phyloP scores from a whole-genome alignment of 2,797 vertebrate genomes.

The Scolopax rusticola region DNA sequence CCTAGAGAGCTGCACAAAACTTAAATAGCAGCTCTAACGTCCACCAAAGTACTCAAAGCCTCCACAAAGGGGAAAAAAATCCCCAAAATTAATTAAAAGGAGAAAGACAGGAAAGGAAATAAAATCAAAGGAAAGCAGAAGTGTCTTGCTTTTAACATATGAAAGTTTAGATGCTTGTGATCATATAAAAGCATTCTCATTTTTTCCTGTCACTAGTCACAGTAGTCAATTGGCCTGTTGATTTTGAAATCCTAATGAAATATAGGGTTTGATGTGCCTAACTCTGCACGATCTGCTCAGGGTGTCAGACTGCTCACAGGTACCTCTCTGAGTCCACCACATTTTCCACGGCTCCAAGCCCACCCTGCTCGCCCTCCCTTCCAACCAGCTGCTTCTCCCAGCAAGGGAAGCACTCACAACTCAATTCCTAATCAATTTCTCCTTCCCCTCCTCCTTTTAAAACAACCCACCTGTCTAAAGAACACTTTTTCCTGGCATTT shows the following conservation, averaged over 20 bases:
- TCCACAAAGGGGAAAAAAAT: background rate
- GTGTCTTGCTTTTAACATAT: background rate
- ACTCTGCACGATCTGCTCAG: background rate
- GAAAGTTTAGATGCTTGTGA: background rate
- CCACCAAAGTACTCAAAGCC: background rate
- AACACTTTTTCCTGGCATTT: background rate
- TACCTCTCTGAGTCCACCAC: too few species aligned
- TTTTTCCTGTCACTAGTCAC: background rate
- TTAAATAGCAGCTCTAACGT: background rate
- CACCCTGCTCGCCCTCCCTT: background rate
- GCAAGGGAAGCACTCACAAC: background rate
- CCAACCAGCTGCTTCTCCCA: background rate
- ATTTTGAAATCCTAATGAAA: background rate
- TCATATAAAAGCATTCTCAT: fast-evolving
- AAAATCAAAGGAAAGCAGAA: background rate
- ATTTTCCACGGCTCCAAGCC: background rate
- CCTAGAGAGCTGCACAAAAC: background rate
- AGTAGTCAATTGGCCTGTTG: background rate
- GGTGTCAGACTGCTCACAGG: background rate
- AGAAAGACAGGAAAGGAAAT: background rate
- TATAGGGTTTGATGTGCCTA: background rate
- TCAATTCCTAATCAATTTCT: background rate
- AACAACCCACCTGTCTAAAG: background rate
- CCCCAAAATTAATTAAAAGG: background rate
- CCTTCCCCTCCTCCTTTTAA: background rate